Evolutionary conservation across 2,888 invertebrate species (phyloP), one percentile per base, ranked within the genome.

Genomic region (Limnephilus marmoratus): DNA sequence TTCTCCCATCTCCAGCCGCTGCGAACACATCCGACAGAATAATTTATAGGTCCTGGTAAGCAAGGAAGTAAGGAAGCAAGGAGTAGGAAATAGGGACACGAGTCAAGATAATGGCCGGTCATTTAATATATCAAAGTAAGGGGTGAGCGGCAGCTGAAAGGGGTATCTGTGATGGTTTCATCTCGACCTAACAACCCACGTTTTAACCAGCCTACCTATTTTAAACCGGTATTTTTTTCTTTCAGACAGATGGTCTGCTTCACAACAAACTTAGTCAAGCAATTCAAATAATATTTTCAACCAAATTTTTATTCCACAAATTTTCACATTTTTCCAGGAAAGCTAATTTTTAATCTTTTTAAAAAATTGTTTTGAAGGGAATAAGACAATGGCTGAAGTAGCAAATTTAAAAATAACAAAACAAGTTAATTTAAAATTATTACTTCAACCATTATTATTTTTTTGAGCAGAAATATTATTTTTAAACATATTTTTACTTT

Each of bases 41-140:
- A 87, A 87, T 87, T 87, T 87, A 87, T 87, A 87, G 68, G 87
- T 87, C 31, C 87, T 87, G 87, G 53, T 87, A 87, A 68, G 87
- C 87, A 68, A 87, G 87, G 87, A 53, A 87, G 13, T 29, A 86
- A 29, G 86, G 87, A 53, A 87, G n/a, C 49, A 86, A 29, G 86
- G 24, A 82, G 34, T 34, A 34, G 82, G 37, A 85, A 87, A n/a
- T 53, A 68, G 68, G 87, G 68, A 53, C 87, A 87, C 29, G 87
- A 68, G n/a, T 87, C 53, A 18, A 68, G 68, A 87, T 87, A 53
- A 87, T 68, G 37, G 53, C 29, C 29, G 53, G 31, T 13, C 87
- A 68, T 87, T 87, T 68, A 87, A 87, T 87, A 37, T 87, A 68
- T 34, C 87, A 87, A 87, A 86, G 45, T 83, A 37, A 83, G 29